phyloP scores from a whole-genome alignment of 2,797 vertebrate genomes.

The Acropternis orthonyx region DNA sequence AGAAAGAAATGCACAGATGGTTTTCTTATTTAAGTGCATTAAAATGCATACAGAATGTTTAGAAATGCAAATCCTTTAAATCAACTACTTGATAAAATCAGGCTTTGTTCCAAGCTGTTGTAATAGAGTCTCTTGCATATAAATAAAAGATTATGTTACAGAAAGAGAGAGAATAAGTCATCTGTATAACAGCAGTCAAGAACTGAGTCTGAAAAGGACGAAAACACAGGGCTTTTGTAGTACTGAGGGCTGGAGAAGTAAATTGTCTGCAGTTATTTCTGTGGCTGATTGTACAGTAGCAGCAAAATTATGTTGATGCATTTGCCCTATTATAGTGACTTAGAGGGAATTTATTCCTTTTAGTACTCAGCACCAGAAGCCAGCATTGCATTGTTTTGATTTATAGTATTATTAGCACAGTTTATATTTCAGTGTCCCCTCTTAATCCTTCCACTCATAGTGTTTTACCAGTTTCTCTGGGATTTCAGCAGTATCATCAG shows the following conservation, averaged over 20 bases:
- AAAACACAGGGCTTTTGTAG: neutral
- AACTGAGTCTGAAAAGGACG: neutral
- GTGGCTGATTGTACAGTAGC: neutral
- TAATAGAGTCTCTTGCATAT: constrained; percentile 18
- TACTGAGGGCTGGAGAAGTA: neutral
- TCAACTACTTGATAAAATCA: constrained; percentile 46
- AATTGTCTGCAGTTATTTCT: constrained; percentile 17
- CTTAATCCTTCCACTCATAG: neutral
- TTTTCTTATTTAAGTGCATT: constrained; percentile 59
- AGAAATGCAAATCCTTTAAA: constrained; percentile 63
- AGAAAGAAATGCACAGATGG: constrained; percentile 39
- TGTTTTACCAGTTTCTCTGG: neutral
- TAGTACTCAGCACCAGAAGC: neutral
- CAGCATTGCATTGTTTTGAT: constrained; percentile 36
- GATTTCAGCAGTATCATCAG: neutral
- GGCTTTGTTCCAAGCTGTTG: constrained; percentile 50
- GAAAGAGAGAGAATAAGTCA: constrained; percentile 37
- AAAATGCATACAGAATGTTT: constrained; percentile 60
- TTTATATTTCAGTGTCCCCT: neutral
- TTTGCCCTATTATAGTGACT: constrained; percentile 10
- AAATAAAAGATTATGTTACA: constrained; percentile 35
- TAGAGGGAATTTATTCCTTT: constrained; percentile 3
- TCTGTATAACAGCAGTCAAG: constrained; percentile 4
- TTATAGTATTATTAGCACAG: constrained; percentile 22
- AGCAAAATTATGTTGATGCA: constrained; percentile 20